Evolutionary conservation across 1,140 invertebrate species (phyloP).

Genomic region (Euura lappo): DNA sequence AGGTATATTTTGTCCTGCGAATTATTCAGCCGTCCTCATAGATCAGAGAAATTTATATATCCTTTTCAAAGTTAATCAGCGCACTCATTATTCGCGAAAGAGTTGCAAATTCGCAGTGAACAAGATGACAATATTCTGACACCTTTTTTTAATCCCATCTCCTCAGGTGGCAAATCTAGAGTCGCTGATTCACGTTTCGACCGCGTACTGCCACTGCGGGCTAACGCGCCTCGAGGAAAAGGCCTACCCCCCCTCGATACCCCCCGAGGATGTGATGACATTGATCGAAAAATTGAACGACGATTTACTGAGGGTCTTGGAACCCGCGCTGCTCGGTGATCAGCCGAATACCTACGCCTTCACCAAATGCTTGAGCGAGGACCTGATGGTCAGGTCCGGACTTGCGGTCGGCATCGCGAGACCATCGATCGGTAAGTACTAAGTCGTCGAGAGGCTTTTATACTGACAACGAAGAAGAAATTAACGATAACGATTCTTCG

Average conservation of each 20-base stretch:
- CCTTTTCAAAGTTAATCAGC: no score
- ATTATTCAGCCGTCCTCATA: no score
- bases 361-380: conserved; percentile 78
- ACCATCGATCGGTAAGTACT: conserved; percentile 78
- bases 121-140: no score
- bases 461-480: conserved; percentile 8
- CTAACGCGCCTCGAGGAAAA: conserved; percentile 72
- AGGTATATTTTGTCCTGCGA: no score
- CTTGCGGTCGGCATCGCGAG: conserved; percentile 74
- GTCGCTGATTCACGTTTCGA: conserved; percentile 79
- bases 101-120: not conserved
- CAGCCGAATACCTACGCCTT: conserved; percentile 84
- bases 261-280: conserved; percentile 77
- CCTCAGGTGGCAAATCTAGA: conserved; percentile 42
- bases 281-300: conserved; percentile 80
- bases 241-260: conserved; percentile 70
- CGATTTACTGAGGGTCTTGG: conserved; percentile 72
- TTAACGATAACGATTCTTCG: conserved; percentile 6
- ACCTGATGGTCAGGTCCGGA: conserved; percentile 68
- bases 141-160: conserved; percentile 15
- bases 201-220: conserved; percentile 82
- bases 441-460: no score
- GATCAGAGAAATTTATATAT: no score
- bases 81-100: no score
- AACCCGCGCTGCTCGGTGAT: conserved; percentile 76